Evolutionary conservation across 2,888 invertebrate genomes (phyloP).

Genomic region (Anthophora plumipes): DNA sequence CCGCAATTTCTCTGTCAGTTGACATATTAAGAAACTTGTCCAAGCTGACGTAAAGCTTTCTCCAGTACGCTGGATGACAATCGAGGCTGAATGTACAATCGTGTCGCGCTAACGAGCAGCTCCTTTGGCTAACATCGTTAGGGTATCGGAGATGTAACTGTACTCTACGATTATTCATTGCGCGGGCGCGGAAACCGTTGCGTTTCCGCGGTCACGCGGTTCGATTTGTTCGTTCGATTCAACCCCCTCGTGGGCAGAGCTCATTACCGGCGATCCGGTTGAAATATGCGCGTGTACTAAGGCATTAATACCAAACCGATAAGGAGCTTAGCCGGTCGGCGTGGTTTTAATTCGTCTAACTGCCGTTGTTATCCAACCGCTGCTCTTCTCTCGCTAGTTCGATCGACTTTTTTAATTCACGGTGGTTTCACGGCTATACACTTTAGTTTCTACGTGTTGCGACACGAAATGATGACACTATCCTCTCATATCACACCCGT

Average conservation of each 20-base stretch:
- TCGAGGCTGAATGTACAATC: slow-evolving; percentile 41
- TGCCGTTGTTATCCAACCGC: slow-evolving; percentile 40
- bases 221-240: slow-evolving; percentile 45
- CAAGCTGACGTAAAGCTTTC: slow-evolving; percentile 42
- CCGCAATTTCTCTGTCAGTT: too few relatives aligned
- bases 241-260: background rate
- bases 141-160: slow-evolving; percentile 6
- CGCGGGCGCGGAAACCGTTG: slow-evolving; percentile 9
- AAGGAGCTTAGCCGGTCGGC: slow-evolving; percentile 42
- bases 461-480: too few relatives aligned
- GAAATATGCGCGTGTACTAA: slow-evolving; percentile 46
- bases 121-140: slow-evolving; percentile 56
- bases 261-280: slow-evolving; percentile 51
- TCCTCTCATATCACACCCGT: too few relatives aligned
- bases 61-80: slow-evolving; percentile 19
- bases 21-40: too few relatives aligned
- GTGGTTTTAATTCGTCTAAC: slow-evolving; percentile 52
- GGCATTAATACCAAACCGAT: slow-evolving; percentile 39
- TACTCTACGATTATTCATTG: slow-evolving; percentile 18
- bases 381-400: background rate
- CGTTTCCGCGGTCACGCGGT: slow-evolving; percentile 23
- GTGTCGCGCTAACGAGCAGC: slow-evolving; percentile 48
- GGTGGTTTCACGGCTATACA: background rate
- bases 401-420: background rate
- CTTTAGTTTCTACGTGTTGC: background rate